phyloP scores from a whole-genome alignment of 2,113 vertebrate genomes.

The Chrysochloris asiatica region DNA sequence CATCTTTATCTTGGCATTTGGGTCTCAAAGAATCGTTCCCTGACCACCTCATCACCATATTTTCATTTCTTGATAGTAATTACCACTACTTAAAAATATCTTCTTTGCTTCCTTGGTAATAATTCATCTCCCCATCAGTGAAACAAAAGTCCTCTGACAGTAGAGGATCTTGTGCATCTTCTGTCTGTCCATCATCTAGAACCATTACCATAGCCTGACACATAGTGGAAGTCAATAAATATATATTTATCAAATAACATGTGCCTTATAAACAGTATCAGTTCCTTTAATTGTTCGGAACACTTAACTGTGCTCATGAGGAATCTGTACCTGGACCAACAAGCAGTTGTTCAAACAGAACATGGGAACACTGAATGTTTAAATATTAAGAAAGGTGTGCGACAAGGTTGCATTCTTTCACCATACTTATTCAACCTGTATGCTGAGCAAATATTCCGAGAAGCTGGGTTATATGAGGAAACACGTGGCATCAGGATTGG shows the following conservation, averaged over 20 bases:
- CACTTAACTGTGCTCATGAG: too few species aligned
- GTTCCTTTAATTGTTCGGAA: too few species aligned
- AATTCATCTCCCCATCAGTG: neutral
- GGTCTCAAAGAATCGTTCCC: neutral
- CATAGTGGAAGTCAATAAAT: neutral
- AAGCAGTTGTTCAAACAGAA: too few species aligned
- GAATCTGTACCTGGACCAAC: too few species aligned
- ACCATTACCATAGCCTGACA: neutral
- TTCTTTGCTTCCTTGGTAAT: slow-evolving; percentile 10
- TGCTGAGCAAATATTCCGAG: too few species aligned
- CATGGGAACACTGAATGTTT: too few species aligned
- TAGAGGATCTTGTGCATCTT: neutral
- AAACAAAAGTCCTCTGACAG: too few species aligned
- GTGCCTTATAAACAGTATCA: neutral
- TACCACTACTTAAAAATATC: neutral
- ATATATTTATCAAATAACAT: neutral
- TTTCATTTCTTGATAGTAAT: neutral
- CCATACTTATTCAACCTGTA: too few species aligned
- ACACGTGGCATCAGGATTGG: too few species aligned
- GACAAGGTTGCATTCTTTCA: too few species aligned
- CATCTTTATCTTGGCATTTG: neutral
- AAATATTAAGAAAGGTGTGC: too few species aligned
- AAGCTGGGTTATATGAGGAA: too few species aligned
- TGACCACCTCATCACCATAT: neutral
- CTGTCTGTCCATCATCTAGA: neutral